A percentile compares a stretch with the other conserved stretches of the same genome.
Evolutionary conservation across 2,113 vertebrate species (phyloP).

Genomic region (Myotis yumanensis): DNA sequence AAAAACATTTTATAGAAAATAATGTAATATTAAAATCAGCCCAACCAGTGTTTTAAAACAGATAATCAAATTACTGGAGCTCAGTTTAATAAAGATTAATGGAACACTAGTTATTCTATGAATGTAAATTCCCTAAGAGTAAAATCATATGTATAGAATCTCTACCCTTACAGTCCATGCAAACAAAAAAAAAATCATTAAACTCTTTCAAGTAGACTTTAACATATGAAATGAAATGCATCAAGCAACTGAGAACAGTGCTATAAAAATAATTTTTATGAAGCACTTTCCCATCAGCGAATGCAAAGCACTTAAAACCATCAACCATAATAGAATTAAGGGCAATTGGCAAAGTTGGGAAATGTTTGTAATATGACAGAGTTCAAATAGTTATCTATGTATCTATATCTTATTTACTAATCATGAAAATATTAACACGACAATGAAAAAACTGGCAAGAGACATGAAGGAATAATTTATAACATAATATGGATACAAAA

Average conservation of each 20-base stretch:
- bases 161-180: background rate
- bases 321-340: slow-evolving; percentile 31
- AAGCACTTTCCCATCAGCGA: slow-evolving; percentile 28
- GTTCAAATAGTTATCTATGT: slow-evolving; percentile 26
- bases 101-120: background rate
- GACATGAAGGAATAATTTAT: background rate
- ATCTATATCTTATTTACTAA: background rate
- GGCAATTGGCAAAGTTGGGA: background rate
- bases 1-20: slow-evolving; percentile 27
- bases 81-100: background rate
- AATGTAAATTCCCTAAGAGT: background rate
- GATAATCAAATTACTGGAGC: background rate
- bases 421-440: background rate
- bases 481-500: slow-evolving; percentile 8
- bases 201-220: slow-evolving; percentile 3
- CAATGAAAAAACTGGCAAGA: background rate
- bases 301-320: slow-evolving; percentile 15
- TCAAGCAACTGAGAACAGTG: background rate
- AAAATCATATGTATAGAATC: slow-evolving; percentile 3
- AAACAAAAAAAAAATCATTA: background rate
- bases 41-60: background rate
- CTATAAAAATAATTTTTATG: slow-evolving; percentile 40
- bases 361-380: background rate
- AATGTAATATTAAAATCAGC: slow-evolving; percentile 34
- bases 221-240: slow-evolving; percentile 41